Base-by-base conservation (phyloP, 1,140 invertebrate species). In the Myzus persicae region DNA sequence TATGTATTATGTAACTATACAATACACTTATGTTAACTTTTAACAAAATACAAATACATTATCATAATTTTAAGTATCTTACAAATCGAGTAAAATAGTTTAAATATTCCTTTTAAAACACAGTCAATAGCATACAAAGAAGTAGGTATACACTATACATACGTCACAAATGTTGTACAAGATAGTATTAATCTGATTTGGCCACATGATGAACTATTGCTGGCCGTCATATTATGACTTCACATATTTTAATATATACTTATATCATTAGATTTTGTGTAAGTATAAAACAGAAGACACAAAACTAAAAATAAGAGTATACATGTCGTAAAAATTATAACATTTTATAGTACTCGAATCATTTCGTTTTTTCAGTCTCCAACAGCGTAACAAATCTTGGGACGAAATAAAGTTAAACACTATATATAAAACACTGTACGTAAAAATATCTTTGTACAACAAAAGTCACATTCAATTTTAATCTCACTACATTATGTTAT, bases 181-280 rank as follows among this genome's bases (percentile, higher is more conserved):
- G n/a, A n/a, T n/a, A n/a, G 38, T 31, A 44, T 59, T 90, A 31
- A 90, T 90, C 38, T 90, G 51, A 90, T 90, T 90, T 90, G 51
- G 11, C 48, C 11, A 46, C 51, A 59, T 31, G 7, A 48, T n/a
- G n/a, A 18, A 89, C 24, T 54, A 3, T n/a, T 48, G 20, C 18
- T 89, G 46, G 38, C 9, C 22, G 22, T 26, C 22, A 14, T 54
- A 14, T 20, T 20, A 5, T 46, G 42, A 42, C 85, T 87, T 18
- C 38, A 40, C 36, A 40, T 8, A 24, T 42, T 90, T 59, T 59
- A 38, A 8, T 88, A 88, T 88, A 88, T 24, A 48, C 22, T 88
- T 36, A 14, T 48, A 67, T 67, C 20, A 36, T 48, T 44, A 48
- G 31, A 48, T 44, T 44, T 44, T 24, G 84, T 36, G 44, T 48